Conservation (phyloP, 2,797 vertebrate genomes). For the Helicolenus hilgendorfi region DNA sequence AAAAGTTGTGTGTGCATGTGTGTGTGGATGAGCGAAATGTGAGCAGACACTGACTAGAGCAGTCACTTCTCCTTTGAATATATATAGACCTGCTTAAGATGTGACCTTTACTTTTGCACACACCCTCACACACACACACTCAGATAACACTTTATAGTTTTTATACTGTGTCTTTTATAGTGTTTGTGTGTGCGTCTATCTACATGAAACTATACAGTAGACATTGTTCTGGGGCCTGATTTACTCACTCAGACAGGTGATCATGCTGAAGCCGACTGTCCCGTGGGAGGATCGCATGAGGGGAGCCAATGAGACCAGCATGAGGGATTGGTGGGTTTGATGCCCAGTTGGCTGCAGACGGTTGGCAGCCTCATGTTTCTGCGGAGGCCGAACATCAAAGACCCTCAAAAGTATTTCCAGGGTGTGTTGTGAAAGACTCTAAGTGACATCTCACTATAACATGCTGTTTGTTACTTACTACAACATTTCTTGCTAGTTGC, state of each 20-base stretch:
- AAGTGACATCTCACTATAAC: constrained; percentile 31
- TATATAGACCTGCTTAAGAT: constrained; percentile 79
- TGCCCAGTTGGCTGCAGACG: constrained; percentile 63
- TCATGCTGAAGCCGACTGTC: constrained; percentile 37
- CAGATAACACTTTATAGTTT: background rate
- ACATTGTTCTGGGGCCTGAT: constrained; percentile 38
- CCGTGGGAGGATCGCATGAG: constrained; percentile 43
- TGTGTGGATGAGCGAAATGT: constrained; percentile 53
- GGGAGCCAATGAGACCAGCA: constrained; percentile 24
- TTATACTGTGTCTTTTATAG: background rate
- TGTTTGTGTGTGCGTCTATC: background rate
- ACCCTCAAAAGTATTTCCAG: constrained; percentile 39
- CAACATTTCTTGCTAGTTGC: background rate
- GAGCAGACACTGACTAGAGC: constrained; percentile 55
- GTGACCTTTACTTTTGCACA: constrained; percentile 71
- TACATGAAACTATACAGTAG: constrained; percentile 1
- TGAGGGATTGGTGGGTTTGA: constrained; percentile 41
- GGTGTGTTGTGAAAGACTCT: constrained; percentile 31
- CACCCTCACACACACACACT: background rate
- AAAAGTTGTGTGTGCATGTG: constrained; percentile 21
- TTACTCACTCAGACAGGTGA: constrained; percentile 64
- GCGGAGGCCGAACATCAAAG: constrained; percentile 72
- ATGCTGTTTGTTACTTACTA: background rate
- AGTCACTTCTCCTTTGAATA: constrained; percentile 73
- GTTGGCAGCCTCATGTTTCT: constrained; percentile 70